phyloP scores from a whole-genome alignment of 2,113 vertebrate species.

The Edolisoma coerulescens region DNA sequence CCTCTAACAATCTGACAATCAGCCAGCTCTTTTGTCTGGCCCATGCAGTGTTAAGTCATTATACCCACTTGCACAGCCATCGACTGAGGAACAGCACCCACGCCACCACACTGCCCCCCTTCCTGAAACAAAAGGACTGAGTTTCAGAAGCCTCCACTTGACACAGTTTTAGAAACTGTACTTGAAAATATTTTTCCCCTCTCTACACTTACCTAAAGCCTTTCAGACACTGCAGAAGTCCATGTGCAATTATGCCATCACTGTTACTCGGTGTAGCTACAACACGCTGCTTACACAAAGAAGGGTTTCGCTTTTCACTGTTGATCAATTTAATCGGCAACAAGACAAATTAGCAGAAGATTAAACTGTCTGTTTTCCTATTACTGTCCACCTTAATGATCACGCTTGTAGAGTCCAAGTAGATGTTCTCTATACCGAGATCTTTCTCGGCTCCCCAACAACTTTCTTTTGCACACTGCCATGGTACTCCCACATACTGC shows the following conservation, averaged over 20 bases:
- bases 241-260: background rate
- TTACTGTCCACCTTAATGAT: background rate
- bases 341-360: background rate
- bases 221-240: background rate
- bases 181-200: background rate
- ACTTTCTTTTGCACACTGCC: fast-evolving
- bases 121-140: background rate
- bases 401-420: background rate
- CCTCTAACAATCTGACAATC: background rate
- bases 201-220: background rate
- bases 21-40: background rate
- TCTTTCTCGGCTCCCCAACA: background rate
- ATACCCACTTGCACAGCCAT: background rate
- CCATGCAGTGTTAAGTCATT: background rate
- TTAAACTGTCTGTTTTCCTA: background rate
- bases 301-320: background rate
- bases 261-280: background rate
- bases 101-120: fast-evolving
- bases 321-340: background rate
- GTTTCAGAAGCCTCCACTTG: background rate
- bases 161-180: background rate
- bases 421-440: background rate
- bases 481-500: fast-evolving
- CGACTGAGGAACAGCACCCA: fast-evolving
- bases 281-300: background rate